Evolutionary conservation across 2,888 invertebrate species (phyloP).

Genomic region (Macaria liturata): DNA sequence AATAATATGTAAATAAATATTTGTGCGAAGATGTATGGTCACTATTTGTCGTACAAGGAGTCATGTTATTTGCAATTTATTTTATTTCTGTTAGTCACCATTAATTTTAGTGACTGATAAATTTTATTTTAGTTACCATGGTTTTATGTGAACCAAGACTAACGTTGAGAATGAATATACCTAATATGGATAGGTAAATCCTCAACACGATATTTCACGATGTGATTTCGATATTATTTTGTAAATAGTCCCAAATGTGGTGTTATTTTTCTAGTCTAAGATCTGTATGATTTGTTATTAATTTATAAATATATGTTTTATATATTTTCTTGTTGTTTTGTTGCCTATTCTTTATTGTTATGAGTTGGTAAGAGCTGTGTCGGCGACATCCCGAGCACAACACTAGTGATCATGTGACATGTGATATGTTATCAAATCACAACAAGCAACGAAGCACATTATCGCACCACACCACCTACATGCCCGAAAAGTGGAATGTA

Average conservation of each 20-base stretch:
- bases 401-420: neutral
- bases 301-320: slow-evolving; percentile 36
- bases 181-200: too few relatives aligned
- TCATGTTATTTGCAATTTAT: too few relatives aligned
- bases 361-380: neutral
- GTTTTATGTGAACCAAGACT: too few relatives aligned
- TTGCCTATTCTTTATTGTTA: too few relatives aligned
- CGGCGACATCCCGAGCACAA: neutral
- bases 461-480: slow-evolving; percentile 1
- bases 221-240: slow-evolving; percentile 8
- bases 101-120: too few relatives aligned
- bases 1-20: too few relatives aligned
- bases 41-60: too few relatives aligned
- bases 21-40: too few relatives aligned
- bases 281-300: slow-evolving; percentile 32
- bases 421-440: slow-evolving; percentile 14
- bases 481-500: slow-evolving; percentile 8
- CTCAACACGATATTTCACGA: neutral
- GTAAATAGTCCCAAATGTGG: slow-evolving; percentile 7
- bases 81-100: too few relatives aligned
- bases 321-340: slow-evolving; percentile 7
- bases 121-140: too few relatives aligned
- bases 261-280: slow-evolving; percentile 36
- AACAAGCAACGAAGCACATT: slow-evolving; percentile 3
- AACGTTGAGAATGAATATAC: too few relatives aligned